These are phyloP conservation scores for Chascanopsetta lugubris DNA, from an alignment of 2,113 vertebrate genomes.

Conservation along the genomic window DNA sequence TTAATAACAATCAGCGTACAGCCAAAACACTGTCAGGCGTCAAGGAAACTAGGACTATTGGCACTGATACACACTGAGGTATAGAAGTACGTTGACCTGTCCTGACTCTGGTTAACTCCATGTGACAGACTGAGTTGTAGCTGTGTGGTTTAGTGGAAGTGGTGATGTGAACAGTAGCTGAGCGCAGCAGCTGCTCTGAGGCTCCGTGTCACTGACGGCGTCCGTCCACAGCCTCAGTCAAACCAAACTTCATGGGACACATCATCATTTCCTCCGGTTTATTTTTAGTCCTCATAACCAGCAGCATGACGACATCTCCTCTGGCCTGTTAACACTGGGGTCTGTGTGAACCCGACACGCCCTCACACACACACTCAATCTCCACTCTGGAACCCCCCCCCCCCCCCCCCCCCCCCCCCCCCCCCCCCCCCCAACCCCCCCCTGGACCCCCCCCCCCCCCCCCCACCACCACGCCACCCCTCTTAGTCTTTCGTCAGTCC, in stretches of 20 bases:
- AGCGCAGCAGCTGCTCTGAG: constrained; percentile 40
- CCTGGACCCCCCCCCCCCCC: constrained; percentile 6
- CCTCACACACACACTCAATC: constrained; percentile 15
- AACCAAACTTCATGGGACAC: constrained; percentile 49
- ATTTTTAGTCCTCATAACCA: constrained; percentile 65
- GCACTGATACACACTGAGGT: neutral
- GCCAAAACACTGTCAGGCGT: too few species aligned
- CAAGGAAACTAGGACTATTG: too few species aligned
- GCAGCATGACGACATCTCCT: constrained; percentile 57
- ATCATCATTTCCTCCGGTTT: constrained; percentile 70
- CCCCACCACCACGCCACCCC: too few species aligned
- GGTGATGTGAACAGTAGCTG: constrained; percentile 32
- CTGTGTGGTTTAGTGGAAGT: constrained; percentile 24
- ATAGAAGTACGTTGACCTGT: constrained; percentile 4
- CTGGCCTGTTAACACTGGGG: constrained; percentile 50
- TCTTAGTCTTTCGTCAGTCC: constrained; percentile 18
- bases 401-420: too few species aligned
- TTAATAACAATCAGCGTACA: too few species aligned
- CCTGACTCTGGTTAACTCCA: constrained; percentile 14
- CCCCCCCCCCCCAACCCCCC: constrained; percentile 9
- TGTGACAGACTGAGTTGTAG: constrained; percentile 28
- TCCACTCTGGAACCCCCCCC: neutral
- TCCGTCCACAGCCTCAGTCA: constrained; percentile 32
- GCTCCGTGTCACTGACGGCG: constrained; percentile 33
- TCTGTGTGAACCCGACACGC: constrained; percentile 61